These are phyloP conservation scores for Agrochola lychnidis DNA, from an alignment of 2,888 invertebrate species.

Conservation along the genomic window DNA sequence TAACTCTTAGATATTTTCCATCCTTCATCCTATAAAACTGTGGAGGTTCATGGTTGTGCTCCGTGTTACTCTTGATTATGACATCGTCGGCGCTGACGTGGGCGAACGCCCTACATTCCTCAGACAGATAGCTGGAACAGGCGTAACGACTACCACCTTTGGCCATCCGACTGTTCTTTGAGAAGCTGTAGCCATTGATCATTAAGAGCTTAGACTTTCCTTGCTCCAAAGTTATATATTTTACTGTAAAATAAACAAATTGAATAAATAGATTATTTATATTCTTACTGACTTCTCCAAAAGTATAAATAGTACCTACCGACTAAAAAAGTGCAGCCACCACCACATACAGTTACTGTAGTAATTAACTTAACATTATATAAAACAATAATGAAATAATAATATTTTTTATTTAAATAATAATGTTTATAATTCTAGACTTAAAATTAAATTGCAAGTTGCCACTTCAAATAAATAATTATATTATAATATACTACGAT, in stretches of 20 bases:
- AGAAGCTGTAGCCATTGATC: slow-evolving; percentile 69
- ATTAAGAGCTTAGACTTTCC: slow-evolving; percentile 64
- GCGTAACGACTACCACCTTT: slow-evolving; percentile 67
- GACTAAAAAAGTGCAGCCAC: background rate
- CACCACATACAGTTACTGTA: background rate
- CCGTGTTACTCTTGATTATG: slow-evolving; percentile 25
- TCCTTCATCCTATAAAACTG: slow-evolving; percentile 23
- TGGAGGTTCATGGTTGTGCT: slow-evolving; percentile 49
- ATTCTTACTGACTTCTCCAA: background rate
- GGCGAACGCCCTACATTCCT: slow-evolving; percentile 52
- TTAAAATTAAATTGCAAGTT: slow-evolving; percentile 2
- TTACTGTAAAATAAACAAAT: slow-evolving; percentile 51
- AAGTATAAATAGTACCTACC: background rate
- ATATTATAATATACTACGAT: background rate
- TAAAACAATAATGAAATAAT: background rate
- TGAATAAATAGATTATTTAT: background rate
- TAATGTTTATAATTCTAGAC: background rate
- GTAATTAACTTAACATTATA: background rate
- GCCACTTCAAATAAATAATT: background rate
- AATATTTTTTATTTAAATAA: background rate
- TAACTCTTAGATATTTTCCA: slow-evolving; percentile 41
- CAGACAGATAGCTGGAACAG: slow-evolving; percentile 65
- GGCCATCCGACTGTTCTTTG: slow-evolving; percentile 58
- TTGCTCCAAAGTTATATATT: slow-evolving; percentile 59
- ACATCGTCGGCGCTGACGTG: slow-evolving; percentile 35